Conservation (phyloP, 2,888 invertebrate genomes). For the Heliconius ethilla region DNA sequence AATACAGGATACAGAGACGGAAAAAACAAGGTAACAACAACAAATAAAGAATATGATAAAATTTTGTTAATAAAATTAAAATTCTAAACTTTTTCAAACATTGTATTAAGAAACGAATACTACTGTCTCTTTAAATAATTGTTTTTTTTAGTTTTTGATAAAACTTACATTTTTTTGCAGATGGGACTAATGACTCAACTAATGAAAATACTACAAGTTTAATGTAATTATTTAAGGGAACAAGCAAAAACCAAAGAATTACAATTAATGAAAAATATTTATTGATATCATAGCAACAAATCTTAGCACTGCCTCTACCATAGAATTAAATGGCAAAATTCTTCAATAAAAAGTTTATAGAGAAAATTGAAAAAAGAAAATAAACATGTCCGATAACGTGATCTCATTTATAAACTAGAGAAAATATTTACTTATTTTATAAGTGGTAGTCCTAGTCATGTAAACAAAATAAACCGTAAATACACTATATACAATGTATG, state of each 20-base stretch:
- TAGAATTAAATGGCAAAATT: not conserved
- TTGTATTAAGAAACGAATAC: not conserved
- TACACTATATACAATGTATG: not conserved
- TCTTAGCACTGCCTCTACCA: not conserved
- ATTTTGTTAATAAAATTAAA: not conserved
- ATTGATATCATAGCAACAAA: not conserved
- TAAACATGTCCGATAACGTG: too few species aligned
- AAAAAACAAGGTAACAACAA: slow-evolving; percentile 8
- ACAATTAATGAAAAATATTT: not conserved
- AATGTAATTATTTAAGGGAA: slow-evolving; percentile 1
- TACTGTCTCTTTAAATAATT: too few species aligned
- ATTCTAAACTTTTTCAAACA: too few species aligned
- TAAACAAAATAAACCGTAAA: too few species aligned
- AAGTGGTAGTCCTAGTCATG: too few species aligned
- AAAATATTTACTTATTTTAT: too few species aligned
- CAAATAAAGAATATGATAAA: not conserved
- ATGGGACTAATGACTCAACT: not conserved
- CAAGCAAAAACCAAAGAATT: not conserved
- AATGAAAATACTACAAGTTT: slow-evolving; percentile 7
- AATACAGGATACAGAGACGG: not conserved
- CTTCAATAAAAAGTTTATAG: too few species aligned
- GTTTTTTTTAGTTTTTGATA: not conserved
- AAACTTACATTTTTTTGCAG: not conserved
- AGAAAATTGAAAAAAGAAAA: too few species aligned
- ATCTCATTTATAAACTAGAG: too few species aligned